These are phyloP conservation scores for Hermetia illucens DNA, from an alignment of 1,140 invertebrate genomes.

Conservation along the genomic window DNA sequence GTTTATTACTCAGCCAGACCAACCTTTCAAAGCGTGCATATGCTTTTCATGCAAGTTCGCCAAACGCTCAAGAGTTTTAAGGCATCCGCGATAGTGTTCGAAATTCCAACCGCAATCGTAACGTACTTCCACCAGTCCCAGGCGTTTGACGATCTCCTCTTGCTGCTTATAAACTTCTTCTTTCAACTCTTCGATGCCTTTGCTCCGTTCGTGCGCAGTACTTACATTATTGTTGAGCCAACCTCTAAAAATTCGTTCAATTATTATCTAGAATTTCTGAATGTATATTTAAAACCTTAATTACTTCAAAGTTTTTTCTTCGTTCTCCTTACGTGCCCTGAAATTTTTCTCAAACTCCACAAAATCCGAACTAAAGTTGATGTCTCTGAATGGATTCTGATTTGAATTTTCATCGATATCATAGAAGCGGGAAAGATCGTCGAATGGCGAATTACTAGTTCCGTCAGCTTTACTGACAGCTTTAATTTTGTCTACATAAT, in stretches of 20 bases:
- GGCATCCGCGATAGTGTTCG: conserved; percentile 68
- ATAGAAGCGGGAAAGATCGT: background rate
- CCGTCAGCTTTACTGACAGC: conserved; percentile 5
- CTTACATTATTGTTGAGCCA: conserved; percentile 52
- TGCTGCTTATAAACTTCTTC: conserved; percentile 51
- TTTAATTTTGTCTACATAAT: conserved; percentile 60
- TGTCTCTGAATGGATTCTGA: too few species aligned
- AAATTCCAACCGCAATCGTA: conserved; percentile 83
- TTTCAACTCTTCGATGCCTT: conserved; percentile 43
- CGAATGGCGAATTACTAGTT: too few species aligned
- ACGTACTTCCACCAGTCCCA: conserved; percentile 43
- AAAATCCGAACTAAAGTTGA: conserved; percentile 17
- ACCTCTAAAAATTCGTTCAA: too few species aligned
- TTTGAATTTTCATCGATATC: too few species aligned
- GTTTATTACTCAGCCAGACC: background rate
- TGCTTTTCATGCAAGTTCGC: conserved; percentile 51
- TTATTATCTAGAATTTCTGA: too few species aligned
- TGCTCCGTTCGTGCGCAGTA: conserved; percentile 41
- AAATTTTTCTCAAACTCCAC: conserved; percentile 15
- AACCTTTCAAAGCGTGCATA: conserved; percentile 49
- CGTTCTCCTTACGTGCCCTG: too few species aligned
- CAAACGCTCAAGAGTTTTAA: conserved; percentile 60
- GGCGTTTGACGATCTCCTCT: conserved; percentile 34
- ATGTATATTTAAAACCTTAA: too few species aligned
- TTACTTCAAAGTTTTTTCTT: too few species aligned